Evolutionary conservation across 1,140 invertebrate genomes (phyloP).

Genomic region (Meloidogyne exigua): DNA sequence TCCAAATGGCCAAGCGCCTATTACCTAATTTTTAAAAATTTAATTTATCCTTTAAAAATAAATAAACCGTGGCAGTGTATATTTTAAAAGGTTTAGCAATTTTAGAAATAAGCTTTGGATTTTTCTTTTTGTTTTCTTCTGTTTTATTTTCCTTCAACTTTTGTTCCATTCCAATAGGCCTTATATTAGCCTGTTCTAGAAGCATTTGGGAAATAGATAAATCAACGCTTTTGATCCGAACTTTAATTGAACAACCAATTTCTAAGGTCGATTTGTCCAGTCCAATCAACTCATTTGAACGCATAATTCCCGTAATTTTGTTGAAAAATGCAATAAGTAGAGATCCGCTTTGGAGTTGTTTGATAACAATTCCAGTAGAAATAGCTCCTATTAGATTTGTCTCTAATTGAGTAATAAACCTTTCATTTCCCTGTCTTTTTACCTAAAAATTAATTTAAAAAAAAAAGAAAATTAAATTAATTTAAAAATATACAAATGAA

Average conservation of each 20-base stretch:
- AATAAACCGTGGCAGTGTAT: constrained; percentile 47
- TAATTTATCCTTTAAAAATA: no score
- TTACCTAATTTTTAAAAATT: no score
- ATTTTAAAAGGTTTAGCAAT: constrained; percentile 53
- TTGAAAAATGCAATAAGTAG: constrained; percentile 38
- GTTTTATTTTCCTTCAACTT: not conserved
- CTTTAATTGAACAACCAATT: constrained; percentile 46
- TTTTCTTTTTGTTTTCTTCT: not conserved
- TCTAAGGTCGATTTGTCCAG: no score
- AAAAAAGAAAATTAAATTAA: no score
- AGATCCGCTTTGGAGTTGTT: constrained; percentile 21
- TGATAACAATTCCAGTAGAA: constrained; percentile 29
- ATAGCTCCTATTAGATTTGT: constrained; percentile 24
- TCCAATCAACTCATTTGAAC: not conserved
- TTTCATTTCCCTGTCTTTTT: constrained; percentile 15
- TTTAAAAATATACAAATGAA: no score
- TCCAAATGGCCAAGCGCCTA: constrained; percentile 46
- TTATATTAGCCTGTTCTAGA: constrained; percentile 25
- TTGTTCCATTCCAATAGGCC: not conserved
- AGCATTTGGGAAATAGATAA: constrained; percentile 6
- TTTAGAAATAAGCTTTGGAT: not conserved
- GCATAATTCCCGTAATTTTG: not conserved
- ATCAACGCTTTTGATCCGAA: constrained; percentile 28
- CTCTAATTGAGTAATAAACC: constrained; percentile 23
- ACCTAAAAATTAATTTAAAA: no score